Evolutionary conservation across 2,113 vertebrate genomes (phyloP).

Genomic region (Ascaphus truei): DNA sequence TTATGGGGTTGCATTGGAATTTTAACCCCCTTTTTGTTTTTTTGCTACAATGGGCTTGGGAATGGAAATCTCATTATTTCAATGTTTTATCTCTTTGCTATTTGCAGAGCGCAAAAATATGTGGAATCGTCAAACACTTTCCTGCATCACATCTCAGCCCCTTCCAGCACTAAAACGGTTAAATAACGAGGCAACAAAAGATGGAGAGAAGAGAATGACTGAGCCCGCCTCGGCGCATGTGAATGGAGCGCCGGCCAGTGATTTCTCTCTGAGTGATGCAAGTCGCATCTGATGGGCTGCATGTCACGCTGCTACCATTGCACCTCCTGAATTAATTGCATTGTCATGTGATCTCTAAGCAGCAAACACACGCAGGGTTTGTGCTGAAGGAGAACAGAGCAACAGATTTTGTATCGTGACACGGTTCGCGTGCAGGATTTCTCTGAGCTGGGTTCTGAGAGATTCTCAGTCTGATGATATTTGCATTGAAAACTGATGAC

Average conservation of each 20-base stretch:
- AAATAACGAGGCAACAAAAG: background rate
- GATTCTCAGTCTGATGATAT: background rate
- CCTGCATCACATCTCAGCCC: too few species aligned
- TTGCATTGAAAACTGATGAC: background rate
- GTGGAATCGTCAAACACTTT: too few species aligned
- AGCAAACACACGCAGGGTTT: background rate
- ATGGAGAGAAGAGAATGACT: background rate
- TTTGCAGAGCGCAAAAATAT: too few species aligned
- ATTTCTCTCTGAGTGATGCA: background rate
- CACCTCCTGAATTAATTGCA: background rate
- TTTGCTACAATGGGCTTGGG: constrained; percentile 25
- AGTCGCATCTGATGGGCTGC: background rate
- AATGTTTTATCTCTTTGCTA: too few species aligned
- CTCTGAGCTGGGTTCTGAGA: background rate
- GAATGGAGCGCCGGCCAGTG: background rate
- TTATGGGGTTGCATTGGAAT: constrained; percentile 54
- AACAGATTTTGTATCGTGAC: background rate
- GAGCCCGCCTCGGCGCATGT: background rate
- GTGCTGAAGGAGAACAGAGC: background rate
- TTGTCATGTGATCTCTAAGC: background rate
- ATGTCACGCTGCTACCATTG: background rate
- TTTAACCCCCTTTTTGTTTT: too few species aligned
- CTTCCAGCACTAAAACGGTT: background rate
- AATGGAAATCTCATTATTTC: too few species aligned
- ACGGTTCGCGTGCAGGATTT: background rate